A percentile compares a stretch with the other conserved stretches of the same genome.
Conservation (phyloP, 2,888 invertebrate genomes). For the Alitta virens region DNA sequence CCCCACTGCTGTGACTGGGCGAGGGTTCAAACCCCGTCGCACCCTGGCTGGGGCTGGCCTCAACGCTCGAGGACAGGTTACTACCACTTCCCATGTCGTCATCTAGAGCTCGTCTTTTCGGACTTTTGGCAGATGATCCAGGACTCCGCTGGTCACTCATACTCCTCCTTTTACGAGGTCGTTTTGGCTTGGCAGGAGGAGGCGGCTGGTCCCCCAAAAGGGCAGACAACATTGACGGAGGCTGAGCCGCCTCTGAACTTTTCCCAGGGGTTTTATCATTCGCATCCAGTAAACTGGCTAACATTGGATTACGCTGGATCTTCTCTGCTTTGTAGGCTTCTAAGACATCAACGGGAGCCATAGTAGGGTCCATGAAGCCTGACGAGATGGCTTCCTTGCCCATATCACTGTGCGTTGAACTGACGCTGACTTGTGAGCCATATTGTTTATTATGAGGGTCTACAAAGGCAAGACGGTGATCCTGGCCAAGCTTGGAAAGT, state of each 20-base stretch:
- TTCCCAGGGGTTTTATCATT: conserved; percentile 33
- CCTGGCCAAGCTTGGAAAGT: conserved; percentile 20
- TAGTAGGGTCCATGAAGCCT: background rate
- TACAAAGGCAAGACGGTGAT: conserved; percentile 23
- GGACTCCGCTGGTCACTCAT: conserved; percentile 41
- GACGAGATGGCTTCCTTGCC: background rate
- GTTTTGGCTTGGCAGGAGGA: conserved; percentile 19
- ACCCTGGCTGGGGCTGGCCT: background rate
- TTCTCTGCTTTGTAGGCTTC: conserved; percentile 20
- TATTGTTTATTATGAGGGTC: conserved; percentile 3
- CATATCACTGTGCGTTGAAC: background rate
- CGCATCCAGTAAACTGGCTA: conserved; percentile 49
- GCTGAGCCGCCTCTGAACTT: conserved; percentile 37
- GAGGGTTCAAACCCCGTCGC: background rate
- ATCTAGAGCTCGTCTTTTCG: conserved; percentile 46
- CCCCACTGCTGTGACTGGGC: background rate
- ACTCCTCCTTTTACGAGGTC: conserved; percentile 31
- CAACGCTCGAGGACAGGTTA: background rate
- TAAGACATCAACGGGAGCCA: background rate
- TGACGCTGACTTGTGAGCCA: background rate
- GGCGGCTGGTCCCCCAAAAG: conserved; percentile 42
- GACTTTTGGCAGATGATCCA: conserved; percentile 45
- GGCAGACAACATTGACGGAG: conserved; percentile 42
- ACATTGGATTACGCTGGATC: conserved; percentile 43
- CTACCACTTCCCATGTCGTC: conserved; percentile 2